Percentiles rank a stretch among this genome's conserved stretches.
These are phyloP conservation scores for Dendropsophus ebraccatus DNA, from an alignment of 2,113 vertebrate species.

Conservation along the genomic window DNA sequence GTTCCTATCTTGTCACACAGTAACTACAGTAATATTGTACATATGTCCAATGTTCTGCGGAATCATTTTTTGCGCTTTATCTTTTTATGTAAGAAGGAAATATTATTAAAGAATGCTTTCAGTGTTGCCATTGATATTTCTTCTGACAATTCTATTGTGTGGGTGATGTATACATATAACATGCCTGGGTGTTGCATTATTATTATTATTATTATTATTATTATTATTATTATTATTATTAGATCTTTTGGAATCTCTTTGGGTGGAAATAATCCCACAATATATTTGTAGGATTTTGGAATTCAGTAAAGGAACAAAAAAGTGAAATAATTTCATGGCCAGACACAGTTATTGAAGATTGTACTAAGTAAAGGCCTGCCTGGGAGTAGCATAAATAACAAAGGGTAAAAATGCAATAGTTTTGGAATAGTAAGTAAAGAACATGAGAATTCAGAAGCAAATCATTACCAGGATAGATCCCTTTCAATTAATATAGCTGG, in stretches of 20 bases:
- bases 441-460: not conserved
- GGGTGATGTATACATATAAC: not conserved
- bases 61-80: constrained; percentile 45
- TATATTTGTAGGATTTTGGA: not conserved
- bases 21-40: constrained; percentile 40
- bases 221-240: too few species aligned
- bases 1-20: constrained; percentile 58
- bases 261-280: not conserved
- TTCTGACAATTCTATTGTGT: not conserved
- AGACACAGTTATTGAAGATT: not conserved
- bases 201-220: too few species aligned
- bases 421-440: not conserved
- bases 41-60: constrained; percentile 51
- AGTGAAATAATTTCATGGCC: not conserved
- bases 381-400: not conserved
- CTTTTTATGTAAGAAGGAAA: constrained; percentile 10
- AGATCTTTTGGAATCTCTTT: not conserved
- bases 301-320: not conserved
- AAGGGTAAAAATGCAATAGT: not conserved
- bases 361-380: not conserved
- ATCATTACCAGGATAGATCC: not conserved
- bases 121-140: constrained; percentile 9
- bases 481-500: too few species aligned
- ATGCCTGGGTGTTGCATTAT: not conserved
- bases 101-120: not conserved